Conservation (phyloP, 2,888 invertebrate species). For the Pasiphila rectangulata region DNA sequence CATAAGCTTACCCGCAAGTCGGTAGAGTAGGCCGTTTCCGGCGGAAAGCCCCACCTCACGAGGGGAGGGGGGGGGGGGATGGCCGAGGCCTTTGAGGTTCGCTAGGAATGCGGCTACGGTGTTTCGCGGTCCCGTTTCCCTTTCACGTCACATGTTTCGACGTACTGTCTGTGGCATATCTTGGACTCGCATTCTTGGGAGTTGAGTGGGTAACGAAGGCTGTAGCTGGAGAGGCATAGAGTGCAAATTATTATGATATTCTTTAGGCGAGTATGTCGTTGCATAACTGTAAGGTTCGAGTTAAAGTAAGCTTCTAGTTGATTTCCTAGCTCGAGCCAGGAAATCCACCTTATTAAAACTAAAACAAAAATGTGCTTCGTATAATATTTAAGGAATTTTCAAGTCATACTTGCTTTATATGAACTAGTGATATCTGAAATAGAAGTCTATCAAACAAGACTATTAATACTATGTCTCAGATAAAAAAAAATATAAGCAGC, state of each 20-base stretch:
- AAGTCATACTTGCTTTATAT: too few relatives aligned
- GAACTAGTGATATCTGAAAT: too few relatives aligned
- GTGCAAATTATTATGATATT: background rate
- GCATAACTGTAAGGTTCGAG: too few relatives aligned
- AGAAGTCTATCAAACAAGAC: too few relatives aligned
- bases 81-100: slow-evolving; percentile 12
- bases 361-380: too few relatives aligned
- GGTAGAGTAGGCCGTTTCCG: slow-evolving; percentile 41
- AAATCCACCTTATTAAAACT: too few relatives aligned
- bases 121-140: slow-evolving; percentile 15
- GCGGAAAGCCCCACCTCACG: slow-evolving; percentile 33
- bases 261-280: too few relatives aligned
- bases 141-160: slow-evolving; percentile 14
- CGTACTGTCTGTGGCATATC: slow-evolving; percentile 16
- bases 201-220: background rate
- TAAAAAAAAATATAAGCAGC: too few relatives aligned
- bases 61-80: background rate
- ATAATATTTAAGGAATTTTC: too few relatives aligned
- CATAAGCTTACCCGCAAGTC: slow-evolving; percentile 34
- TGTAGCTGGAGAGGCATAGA: background rate
- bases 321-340: too few relatives aligned
- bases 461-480: background rate
- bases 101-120: slow-evolving; percentile 16
- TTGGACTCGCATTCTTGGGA: slow-evolving; percentile 2
- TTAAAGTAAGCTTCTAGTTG: too few relatives aligned